Conservation (phyloP, 2,888 invertebrate species). For the Pandemis cinnamomeana region DNA sequence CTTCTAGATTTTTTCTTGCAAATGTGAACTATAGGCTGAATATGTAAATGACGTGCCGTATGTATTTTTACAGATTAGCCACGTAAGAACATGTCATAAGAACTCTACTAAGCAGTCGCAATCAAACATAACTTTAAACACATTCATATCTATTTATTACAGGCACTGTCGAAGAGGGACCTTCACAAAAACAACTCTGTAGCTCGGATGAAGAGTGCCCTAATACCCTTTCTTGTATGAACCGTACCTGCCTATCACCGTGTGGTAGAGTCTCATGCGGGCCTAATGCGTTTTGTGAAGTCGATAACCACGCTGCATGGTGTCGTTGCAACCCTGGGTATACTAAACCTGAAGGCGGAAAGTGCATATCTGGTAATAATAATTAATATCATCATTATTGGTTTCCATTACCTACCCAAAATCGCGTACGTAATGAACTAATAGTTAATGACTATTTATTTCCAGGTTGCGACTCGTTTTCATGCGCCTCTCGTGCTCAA, state of each 20-base stretch:
- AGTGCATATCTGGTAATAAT: constrained; percentile 90
- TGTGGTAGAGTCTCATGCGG: constrained; percentile 92
- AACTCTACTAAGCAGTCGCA: too few relatives aligned
- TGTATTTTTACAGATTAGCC: too few relatives aligned
- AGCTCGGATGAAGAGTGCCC: constrained; percentile 90
- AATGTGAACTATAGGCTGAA: too few relatives aligned
- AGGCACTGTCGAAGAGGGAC: constrained; percentile 70
- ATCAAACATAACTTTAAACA: neutral
- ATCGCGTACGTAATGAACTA: too few relatives aligned
- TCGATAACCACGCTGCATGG: constrained; percentile 94
- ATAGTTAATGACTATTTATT: neutral
- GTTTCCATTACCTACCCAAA: constrained; percentile 3
- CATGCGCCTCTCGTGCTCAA: constrained; percentile 92
- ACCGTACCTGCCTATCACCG: constrained; percentile 92
- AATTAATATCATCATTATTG: constrained; percentile 2
- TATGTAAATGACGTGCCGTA: too few relatives aligned
- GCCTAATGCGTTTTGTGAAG: constrained; percentile 93
- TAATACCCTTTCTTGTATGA: constrained; percentile 90
- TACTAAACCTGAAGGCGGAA: constrained; percentile 90
- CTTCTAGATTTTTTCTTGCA: too few relatives aligned
- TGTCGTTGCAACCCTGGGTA: constrained; percentile 94
- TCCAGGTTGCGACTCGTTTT: constrained; percentile 88
- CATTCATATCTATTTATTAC: neutral
- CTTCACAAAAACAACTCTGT: constrained; percentile 88
- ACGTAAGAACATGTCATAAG: too few relatives aligned